phyloP scores from a whole-genome alignment of 2,888 invertebrate genomes.

The Monoplex corrugatus region DNA sequence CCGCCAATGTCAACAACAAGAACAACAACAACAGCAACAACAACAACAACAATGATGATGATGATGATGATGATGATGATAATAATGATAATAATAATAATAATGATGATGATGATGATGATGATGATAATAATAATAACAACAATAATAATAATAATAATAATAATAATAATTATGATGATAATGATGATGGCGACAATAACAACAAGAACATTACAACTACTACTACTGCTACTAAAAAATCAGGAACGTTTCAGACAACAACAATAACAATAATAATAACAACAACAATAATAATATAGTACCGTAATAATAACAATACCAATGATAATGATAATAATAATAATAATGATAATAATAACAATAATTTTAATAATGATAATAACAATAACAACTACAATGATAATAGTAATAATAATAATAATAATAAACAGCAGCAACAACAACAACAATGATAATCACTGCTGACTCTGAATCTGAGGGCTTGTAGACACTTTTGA shows the following conservation, averaged over 20 bases:
- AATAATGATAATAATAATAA: background rate
- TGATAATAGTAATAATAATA: background rate
- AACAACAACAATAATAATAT: slow-evolving; percentile 6
- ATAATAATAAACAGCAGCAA: background rate
- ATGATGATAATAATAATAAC: background rate
- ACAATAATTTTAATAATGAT: background rate
- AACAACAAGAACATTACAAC: background rate
- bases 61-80: background rate
- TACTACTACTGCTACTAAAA: background rate
- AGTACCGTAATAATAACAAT: background rate
- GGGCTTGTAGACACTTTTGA: background rate
- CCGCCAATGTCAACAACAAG: background rate
- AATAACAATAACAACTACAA: background rate
- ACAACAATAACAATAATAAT: background rate
- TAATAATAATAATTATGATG: background rate
- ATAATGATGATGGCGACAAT: background rate
- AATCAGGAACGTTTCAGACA: background rate
- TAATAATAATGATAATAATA: background rate
- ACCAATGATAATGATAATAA: background rate
- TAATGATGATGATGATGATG: background rate
- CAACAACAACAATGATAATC: background rate
- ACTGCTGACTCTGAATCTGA: background rate
- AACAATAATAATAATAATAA: background rate
- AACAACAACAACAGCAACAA: background rate
- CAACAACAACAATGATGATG: background rate